Percentiles rank a stretch among this genome's conserved stretches.
phyloP scores from a whole-genome alignment of 2,113 vertebrate genomes.

The Cyprinodon tularosa region DNA sequence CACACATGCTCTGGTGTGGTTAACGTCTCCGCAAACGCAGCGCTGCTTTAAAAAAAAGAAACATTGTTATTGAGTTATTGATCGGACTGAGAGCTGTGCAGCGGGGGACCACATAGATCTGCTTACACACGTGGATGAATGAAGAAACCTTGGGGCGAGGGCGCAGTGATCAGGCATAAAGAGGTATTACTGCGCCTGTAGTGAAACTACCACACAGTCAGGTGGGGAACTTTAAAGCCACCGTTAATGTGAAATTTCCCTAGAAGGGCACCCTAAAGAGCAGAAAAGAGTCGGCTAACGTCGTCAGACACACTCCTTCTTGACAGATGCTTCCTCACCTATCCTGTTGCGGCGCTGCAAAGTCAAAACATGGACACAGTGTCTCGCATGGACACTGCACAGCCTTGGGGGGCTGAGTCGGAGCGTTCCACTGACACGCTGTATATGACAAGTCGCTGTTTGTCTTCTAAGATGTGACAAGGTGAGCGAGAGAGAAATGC shows the following conservation, averaged over 20 bases:
- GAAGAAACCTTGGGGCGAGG: constrained; percentile 55
- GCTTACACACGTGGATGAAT: constrained; percentile 78
- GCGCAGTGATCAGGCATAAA: constrained; percentile 84
- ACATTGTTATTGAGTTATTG: constrained; percentile 91
- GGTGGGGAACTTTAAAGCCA: constrained; percentile 85
- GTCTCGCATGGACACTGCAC: constrained; percentile 40
- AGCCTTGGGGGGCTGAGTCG: constrained; percentile 35
- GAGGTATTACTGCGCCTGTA: constrained; percentile 65
- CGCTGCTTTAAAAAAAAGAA: constrained; percentile 81
- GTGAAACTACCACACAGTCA: constrained; percentile 78
- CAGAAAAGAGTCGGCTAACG: constrained; percentile 65
- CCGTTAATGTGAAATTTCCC: constrained; percentile 83
- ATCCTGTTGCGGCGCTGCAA: constrained; percentile 30
- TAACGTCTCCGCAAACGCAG: constrained; percentile 88
- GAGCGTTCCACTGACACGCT: constrained; percentile 22
- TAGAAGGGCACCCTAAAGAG: constrained; percentile 79
- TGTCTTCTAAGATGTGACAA: constrained; percentile 51
- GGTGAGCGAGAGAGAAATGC: constrained; percentile 46
- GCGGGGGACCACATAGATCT: constrained; percentile 84
- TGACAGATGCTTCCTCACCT: constrained; percentile 64
- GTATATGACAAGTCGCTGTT: constrained; percentile 25
- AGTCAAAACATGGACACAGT: constrained; percentile 54
- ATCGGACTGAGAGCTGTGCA: constrained; percentile 79
- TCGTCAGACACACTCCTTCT: constrained; percentile 71
- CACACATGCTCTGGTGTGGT: constrained; percentile 81